Evolutionary conservation across 1,140 invertebrate genomes (phyloP), one percentile per base, ranked within the genome.

Genomic region (Brachionus koreanus): DNA sequence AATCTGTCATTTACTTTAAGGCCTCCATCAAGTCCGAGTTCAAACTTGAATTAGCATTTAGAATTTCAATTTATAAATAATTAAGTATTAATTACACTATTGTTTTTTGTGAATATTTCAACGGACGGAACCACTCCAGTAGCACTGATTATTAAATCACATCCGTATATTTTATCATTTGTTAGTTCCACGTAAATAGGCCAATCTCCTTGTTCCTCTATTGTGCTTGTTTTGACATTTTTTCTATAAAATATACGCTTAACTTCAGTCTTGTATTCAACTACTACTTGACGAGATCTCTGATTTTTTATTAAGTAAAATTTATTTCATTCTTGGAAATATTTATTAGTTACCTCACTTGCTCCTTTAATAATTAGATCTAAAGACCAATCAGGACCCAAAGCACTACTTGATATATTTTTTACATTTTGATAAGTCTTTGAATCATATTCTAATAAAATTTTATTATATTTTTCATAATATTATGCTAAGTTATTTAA

Each of bases 311-410:
- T 35, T 23, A 92, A 85, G 37, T 85, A 84, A 5, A 91, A 63
- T 16, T 7, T 0, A 16, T 16, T 25, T 77, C 39, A 19, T 42
- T n/a, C 12, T 42, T 39, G 6, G 43, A 19, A 13, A 43, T 23
- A 46, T 43, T 9, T 69, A 46, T 13, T 6, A 29, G 7, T 74
- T 49, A 83, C 57, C 52, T 33, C 52, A 79, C 25, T 85, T 83
- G 86, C 86, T 25, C 92, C 93, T 76, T 88, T 88, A n/a, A 93
- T 88, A 83, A 92, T 88, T 52, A 93, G 89, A 84, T 91, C 91
- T 74, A 90, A 88, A 86, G 95, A 93, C 96, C 96, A 98, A 88
- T 98, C 95, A 57, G 96, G 96, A 0, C 96, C 96, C 67, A 98
- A 89, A 6, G 96, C 95, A 84, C 94, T 93, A 19, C 95, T 94